Conservation (phyloP, 2,888 invertebrate genomes). For the Lepidochitona cinerea region DNA sequence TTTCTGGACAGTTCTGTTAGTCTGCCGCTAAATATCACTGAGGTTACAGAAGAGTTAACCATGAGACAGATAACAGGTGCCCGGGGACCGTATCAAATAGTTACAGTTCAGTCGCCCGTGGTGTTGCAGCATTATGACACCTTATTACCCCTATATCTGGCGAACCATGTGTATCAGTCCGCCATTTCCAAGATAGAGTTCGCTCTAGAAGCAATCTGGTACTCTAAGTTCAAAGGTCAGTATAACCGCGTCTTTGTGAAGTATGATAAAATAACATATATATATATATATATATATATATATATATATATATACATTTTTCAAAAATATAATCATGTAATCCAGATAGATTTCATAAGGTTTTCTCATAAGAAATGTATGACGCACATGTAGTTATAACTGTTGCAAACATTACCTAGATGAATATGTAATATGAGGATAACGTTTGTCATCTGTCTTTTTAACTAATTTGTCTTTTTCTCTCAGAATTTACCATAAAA, state of each 20-base stretch:
- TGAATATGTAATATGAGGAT: too few species aligned
- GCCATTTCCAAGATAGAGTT: neutral
- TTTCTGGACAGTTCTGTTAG: neutral
- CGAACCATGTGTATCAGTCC: neutral
- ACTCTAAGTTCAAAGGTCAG: neutral
- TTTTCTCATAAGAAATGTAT: too few species aligned
- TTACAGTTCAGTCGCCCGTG: neutral
- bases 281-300: neutral
- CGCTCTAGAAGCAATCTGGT: neutral
- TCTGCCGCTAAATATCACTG: neutral
- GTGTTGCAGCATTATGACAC: neutral
- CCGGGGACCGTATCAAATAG: neutral
- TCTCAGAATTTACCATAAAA: neutral
- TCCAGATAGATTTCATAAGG: too few species aligned
- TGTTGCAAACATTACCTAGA: too few species aligned
- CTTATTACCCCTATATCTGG: neutral
- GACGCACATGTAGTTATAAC: too few species aligned
- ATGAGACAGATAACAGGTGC: neutral
- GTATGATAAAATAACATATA: neutral
- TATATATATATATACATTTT: too few species aligned
- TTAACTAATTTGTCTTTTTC: neutral
- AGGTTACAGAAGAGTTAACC: neutral
- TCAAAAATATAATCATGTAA: too few species aligned
- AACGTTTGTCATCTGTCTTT: too few species aligned
- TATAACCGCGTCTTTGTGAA: too few species aligned